A percentile compares a stretch with the other conserved stretches of the same genome.
phyloP scores from a whole-genome alignment of 2,888 invertebrate species.

The Scaptomyza parva region DNA sequence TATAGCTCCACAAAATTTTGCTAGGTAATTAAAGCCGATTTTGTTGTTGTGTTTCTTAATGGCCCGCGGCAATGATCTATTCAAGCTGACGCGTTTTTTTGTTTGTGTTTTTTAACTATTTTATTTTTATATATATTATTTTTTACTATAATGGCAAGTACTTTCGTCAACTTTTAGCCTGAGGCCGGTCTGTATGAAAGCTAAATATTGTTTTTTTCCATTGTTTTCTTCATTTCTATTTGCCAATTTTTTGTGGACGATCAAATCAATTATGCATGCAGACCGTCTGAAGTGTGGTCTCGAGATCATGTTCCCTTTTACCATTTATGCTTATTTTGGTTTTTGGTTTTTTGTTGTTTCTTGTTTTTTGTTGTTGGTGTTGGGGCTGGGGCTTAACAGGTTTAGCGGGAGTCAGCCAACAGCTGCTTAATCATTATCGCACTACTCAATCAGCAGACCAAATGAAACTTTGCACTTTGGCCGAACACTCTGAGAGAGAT shows the following conservation, averaged over 20 bases:
- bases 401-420: slow-evolving; percentile 16
- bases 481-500: slow-evolving; percentile 26
- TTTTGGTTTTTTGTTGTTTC: no score
- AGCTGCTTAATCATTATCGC: slow-evolving; percentile 71
- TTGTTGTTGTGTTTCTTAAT: slow-evolving; percentile 39
- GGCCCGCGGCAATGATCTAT: slow-evolving; percentile 62
- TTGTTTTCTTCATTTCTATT: slow-evolving; percentile 6
- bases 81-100: slow-evolving; percentile 32
- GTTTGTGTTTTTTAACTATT: slow-evolving; percentile 18
- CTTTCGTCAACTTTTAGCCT: slow-evolving; percentile 64
- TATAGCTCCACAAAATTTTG: slow-evolving; percentile 52
- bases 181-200: slow-evolving; percentile 52
- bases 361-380: background rate
- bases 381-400: background rate
- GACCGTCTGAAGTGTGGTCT: slow-evolving; percentile 53
- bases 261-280: slow-evolving; percentile 70
- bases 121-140: slow-evolving; percentile 15
- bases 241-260: slow-evolving; percentile 37
- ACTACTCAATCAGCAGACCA: slow-evolving; percentile 63
- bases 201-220: slow-evolving; percentile 15
- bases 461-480: slow-evolving; percentile 72
- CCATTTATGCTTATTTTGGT: slow-evolving; percentile 12
- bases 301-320: slow-evolving; percentile 51
- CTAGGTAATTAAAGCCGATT: slow-evolving; percentile 60
- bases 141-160: slow-evolving; percentile 43